Conservation (phyloP, 2,113 vertebrate genomes). For the Actenoides lindsayi region DNA sequence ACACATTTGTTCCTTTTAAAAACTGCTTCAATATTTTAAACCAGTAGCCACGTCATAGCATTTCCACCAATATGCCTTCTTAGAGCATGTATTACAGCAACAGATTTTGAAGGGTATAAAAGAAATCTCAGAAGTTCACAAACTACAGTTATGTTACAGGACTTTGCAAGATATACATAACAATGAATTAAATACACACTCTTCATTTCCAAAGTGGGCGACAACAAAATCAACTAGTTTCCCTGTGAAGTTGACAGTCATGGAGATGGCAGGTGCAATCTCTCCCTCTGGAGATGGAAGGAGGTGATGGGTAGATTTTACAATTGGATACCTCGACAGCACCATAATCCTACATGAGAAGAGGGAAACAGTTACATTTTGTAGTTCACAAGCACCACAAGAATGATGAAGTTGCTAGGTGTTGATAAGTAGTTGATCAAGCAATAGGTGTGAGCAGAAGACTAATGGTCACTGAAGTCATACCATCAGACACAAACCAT, state of each 20-base stretch:
- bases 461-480: not conserved
- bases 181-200: conserved; percentile 61
- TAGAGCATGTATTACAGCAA: not conserved
- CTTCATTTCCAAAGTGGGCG: conserved; percentile 78
- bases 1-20: not conserved
- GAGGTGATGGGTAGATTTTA: conserved; percentile 77
- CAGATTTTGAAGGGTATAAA: not conserved
- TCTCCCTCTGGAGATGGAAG: conserved; percentile 80
- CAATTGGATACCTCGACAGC: conserved; percentile 74
- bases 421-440: not conserved
- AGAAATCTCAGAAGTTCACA: not conserved
- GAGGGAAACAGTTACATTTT: not conserved
- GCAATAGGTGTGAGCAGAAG: not conserved
- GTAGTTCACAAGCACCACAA: not conserved
- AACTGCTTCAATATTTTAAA: not conserved
- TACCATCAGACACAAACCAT: not conserved
- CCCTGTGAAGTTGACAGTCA: conserved; percentile 73
- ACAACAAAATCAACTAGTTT: conserved; percentile 76
- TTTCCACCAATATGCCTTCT: not conserved
- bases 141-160: not conserved
- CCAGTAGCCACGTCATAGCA: not conserved
- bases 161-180: not conserved
- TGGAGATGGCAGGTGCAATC: conserved; percentile 77
- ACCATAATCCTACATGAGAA: conserved; percentile 70
- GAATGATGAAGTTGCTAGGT: not conserved